Conservation (phyloP, 2,888 invertebrate species). For the Drosophila incognita region DNA sequence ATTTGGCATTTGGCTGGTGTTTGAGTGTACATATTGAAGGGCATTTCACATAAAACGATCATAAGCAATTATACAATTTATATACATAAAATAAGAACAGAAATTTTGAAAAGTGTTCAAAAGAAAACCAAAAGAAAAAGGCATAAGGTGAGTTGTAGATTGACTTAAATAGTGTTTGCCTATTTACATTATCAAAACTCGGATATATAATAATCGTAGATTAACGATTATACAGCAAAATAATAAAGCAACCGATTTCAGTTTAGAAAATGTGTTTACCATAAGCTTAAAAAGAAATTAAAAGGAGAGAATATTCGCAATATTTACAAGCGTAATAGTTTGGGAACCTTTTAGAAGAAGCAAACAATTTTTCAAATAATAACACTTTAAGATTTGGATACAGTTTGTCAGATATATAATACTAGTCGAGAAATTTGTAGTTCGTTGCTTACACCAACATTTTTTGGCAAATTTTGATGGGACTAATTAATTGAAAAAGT, state of each 20-base stretch:
- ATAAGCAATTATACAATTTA: slow-evolving; percentile 18
- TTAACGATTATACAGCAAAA: neutral
- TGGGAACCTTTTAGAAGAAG: neutral
- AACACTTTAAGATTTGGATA: neutral
- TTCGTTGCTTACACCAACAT: neutral
- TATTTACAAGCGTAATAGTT: neutral
- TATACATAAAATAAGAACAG: slow-evolving; percentile 13
- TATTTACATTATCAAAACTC: neutral
- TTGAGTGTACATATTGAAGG: slow-evolving; percentile 61
- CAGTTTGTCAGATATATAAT: neutral
- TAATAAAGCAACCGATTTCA: neutral
- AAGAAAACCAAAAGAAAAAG: neutral
- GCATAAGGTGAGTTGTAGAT: neutral
- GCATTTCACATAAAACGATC: slow-evolving; percentile 27
- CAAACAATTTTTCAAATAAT: neutral
- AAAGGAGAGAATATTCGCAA: neutral
- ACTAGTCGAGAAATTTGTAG: neutral
- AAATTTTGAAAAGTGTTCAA: neutral
- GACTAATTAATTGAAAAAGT: neutral
- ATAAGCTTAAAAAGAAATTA: neutral
- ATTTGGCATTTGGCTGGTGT: slow-evolving; percentile 64
- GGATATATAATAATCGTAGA: neutral
- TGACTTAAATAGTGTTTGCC: neutral
- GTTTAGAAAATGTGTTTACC: neutral
- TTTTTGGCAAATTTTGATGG: neutral